Evolutionary conservation across 30 jellyfish, hydroid and myxozoan species (phyloP).

Genomic region (Aurelia aurita complex sp. Pacific): DNA sequence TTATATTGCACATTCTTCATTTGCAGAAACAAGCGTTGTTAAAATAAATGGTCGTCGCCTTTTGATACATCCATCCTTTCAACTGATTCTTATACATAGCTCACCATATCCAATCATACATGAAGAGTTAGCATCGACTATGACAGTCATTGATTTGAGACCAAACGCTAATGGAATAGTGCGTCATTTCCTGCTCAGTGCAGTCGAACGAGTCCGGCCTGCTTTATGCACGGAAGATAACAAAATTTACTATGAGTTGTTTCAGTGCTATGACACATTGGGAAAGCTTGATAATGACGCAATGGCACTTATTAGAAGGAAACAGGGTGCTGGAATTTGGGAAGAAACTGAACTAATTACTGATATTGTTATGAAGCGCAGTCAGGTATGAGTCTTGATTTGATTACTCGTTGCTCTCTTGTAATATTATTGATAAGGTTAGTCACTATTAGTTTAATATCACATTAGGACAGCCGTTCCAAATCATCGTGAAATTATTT

Average conservation of each 20-base stretch:
- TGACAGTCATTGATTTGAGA: constrained; percentile 60
- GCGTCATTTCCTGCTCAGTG: constrained; percentile 41
- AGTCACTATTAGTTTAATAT: neutral
- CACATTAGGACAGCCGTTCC: neutral
- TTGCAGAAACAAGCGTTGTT: constrained; percentile 58
- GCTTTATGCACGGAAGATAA: constrained; percentile 33
- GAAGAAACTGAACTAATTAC: constrained; percentile 52
- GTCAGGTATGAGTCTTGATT: constrained; percentile 17
- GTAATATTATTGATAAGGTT: neutral
- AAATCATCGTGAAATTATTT: too few relatives aligned
- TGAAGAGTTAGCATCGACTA: constrained; percentile 40
- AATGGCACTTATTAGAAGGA: constrained; percentile 54
- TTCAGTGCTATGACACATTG: constrained; percentile 34
- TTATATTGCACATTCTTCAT: neutral
- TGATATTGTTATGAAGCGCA: constrained; percentile 43
- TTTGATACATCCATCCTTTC: constrained; percentile 60
- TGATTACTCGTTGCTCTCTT: neutral
- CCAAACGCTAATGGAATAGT: constrained; percentile 67
- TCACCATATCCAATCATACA: constrained; percentile 39
- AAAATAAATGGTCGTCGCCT: constrained; percentile 80
- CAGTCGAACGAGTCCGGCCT: constrained; percentile 44
- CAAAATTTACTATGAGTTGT: constrained; percentile 36
- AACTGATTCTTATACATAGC: constrained; percentile 45
- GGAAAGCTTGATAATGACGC: constrained; percentile 41
- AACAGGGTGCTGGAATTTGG: constrained; percentile 65